These are phyloP conservation scores for Drosophila carrolli DNA, from an alignment of 1,140 invertebrate genomes.

Conservation along the genomic window DNA sequence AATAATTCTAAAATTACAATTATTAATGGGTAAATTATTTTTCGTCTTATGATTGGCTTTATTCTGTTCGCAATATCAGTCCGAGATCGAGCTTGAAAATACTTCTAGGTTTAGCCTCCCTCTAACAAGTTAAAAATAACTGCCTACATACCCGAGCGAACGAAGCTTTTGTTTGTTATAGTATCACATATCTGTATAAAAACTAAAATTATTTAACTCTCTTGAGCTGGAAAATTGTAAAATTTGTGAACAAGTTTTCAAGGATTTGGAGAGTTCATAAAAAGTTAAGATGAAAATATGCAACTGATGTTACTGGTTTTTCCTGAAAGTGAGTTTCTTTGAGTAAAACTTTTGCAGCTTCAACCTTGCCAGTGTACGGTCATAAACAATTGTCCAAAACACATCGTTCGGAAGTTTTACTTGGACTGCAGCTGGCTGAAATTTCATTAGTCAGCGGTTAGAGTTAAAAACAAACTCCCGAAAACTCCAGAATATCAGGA, in stretches of 20 bases:
- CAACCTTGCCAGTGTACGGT: background rate
- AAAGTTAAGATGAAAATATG: slow-evolving; percentile 1
- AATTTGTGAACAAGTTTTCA: background rate
- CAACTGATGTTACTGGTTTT: background rate
- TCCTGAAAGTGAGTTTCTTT: background rate
- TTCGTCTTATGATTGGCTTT: too few relatives aligned
- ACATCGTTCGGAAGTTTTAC: slow-evolving; percentile 16
- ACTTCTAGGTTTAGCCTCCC: too few relatives aligned
- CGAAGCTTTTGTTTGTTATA: too few relatives aligned
- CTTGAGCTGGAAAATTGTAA: background rate
- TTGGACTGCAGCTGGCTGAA: slow-evolving; percentile 22
- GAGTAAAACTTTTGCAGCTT: background rate
- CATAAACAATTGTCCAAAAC: background rate
- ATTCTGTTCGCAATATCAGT: too few relatives aligned
- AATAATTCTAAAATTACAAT: too few relatives aligned
- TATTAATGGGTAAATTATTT: too few relatives aligned
- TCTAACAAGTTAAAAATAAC: too few relatives aligned
- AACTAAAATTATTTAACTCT: background rate
- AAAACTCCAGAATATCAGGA: slow-evolving; percentile 14
- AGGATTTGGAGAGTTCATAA: background rate
- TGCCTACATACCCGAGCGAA: too few relatives aligned
- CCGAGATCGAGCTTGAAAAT: too few relatives aligned
- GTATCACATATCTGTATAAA: background rate
- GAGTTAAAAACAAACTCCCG: slow-evolving; percentile 3
- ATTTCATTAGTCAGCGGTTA: slow-evolving; percentile 62